These are phyloP conservation scores for Metopolophium dirhodum DNA, from an alignment of 1,140 invertebrate genomes.

Conservation along the genomic window DNA sequence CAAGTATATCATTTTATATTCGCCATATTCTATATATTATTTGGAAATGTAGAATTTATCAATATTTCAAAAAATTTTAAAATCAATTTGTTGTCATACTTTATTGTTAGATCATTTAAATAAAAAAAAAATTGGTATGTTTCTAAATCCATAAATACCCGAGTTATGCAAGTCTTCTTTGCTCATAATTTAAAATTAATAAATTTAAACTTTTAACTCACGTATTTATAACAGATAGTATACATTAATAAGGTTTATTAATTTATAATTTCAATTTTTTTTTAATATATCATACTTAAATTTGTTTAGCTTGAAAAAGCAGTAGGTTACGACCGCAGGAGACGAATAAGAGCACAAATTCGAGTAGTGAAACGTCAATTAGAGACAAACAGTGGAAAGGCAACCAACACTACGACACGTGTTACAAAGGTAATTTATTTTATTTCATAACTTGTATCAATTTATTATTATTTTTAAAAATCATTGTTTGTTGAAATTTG, in stretches of 20 bases:
- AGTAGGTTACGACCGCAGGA: conserved; percentile 74
- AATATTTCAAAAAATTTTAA: not conserved
- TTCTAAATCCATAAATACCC: not conserved
- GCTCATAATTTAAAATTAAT: not conserved
- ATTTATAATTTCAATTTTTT: not conserved
- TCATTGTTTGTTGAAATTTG: not conserved
- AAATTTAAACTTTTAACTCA: not conserved
- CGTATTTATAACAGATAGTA: not conserved
- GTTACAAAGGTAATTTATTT: conserved; percentile 25
- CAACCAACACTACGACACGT: not conserved
- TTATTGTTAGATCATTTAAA: too few species aligned
- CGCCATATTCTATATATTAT: not conserved
- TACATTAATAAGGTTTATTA: not conserved
- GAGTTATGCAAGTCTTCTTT: not conserved
- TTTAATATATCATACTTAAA: not conserved
- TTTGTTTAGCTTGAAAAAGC: conserved; percentile 73
- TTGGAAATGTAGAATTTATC: not conserved
- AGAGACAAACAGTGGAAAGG: conserved; percentile 60
- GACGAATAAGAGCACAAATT: conserved; percentile 77
- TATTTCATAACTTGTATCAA: not conserved
- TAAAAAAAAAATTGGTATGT: not conserved
- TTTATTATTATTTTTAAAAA: not conserved
- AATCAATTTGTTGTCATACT: too few species aligned
- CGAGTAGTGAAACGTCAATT: conserved; percentile 70
- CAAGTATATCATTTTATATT: not conserved